Evolutionary conservation across 2,797 vertebrate species (phyloP), one percentile per base, ranked within the genome.

Genomic region (Spondyliosoma cantharus): DNA sequence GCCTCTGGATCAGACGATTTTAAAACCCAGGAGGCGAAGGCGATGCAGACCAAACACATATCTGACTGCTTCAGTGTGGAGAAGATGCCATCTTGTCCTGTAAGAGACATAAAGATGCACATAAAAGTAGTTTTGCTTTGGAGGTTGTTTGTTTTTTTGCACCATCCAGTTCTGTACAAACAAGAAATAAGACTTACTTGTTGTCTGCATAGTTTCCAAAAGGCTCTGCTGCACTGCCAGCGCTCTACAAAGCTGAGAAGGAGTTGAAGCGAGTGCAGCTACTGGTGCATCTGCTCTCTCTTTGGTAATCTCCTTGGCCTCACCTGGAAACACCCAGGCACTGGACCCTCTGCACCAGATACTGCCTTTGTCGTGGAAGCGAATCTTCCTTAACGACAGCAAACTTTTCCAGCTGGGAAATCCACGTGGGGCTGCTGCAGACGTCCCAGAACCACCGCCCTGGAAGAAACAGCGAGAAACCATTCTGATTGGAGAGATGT

Each of bases 31-130:
- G 97, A 97, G 0, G 98, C 96, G 71, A 99, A 96, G 45, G 97
- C 98, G 20, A 99, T 97, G 81, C 98, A 98, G 81, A 97, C 95
- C 25, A 99, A 94, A 87, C 98, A 99, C 96, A 98, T 96, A 82
- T 99, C 97, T 2, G 96, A 95, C 88, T 97, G 96, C 68, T 86
- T 93, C 76, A 95, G 78, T 1, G 91, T 87, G 68, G 94, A 93
- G 53, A 93, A 85, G 68, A 94, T 65, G 57, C 89, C 69, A 20
- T 93, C 82, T 83, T 19, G 89, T 62, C 90, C 96, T 96, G 84
- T 15, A 86, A 71, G 53, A 85, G 24, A 81, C 37, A 65, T 2
- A 63, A 19, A 64, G 4, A 16, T 6, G 7, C 4, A 62, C 2
- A 32, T 17, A 24, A 71, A 57, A 25, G 29, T 45, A 7, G 22